Conservation (phyloP, 2,888 invertebrate species). For the Keiferia lycopersicella region DNA sequence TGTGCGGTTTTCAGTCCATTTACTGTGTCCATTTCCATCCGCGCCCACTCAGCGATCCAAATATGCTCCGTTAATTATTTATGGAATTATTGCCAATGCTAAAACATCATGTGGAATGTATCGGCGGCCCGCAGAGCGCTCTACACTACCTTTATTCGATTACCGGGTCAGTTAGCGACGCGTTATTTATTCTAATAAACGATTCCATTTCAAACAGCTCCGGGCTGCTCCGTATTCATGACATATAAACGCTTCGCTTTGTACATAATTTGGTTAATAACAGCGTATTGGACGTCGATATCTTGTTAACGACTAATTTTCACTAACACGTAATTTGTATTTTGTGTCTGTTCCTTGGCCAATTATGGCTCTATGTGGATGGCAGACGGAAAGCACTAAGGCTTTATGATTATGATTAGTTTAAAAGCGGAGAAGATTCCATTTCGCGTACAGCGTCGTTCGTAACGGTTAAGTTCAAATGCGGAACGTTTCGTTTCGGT, state of each 20-base stretch:
- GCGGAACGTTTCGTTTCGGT: constrained; percentile 54
- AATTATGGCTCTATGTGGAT: neutral
- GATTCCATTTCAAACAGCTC: constrained; percentile 11
- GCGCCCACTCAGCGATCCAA: constrained; percentile 63
- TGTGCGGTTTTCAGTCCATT: constrained; percentile 79
- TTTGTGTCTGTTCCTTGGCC: constrained; percentile 3
- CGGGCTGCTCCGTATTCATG: constrained; percentile 7
- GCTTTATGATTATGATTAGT: constrained; percentile 33
- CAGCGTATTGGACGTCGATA: neutral
- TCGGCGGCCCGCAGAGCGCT: constrained; percentile 38
- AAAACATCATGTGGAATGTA: constrained; percentile 62
- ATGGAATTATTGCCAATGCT: constrained; percentile 72
- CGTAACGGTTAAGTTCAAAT: constrained; percentile 43
- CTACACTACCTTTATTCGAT: constrained; percentile 63
- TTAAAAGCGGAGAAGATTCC: constrained; percentile 19
- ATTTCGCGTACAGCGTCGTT: constrained; percentile 35
- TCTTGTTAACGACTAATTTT: constrained; percentile 13
- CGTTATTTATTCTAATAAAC: constrained; percentile 16
- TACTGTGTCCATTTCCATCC: constrained; percentile 76
- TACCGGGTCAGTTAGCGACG: constrained; percentile 41
- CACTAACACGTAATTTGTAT: constrained; percentile 3
- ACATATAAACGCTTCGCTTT: constrained; percentile 11
- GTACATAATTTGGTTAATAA: constrained; percentile 17
- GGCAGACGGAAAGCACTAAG: constrained; percentile 12
- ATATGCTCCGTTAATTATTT: constrained; percentile 76